Evolutionary conservation across 2,113 vertebrate species (phyloP).

Genomic region (Psilopsiagon aymara): DNA sequence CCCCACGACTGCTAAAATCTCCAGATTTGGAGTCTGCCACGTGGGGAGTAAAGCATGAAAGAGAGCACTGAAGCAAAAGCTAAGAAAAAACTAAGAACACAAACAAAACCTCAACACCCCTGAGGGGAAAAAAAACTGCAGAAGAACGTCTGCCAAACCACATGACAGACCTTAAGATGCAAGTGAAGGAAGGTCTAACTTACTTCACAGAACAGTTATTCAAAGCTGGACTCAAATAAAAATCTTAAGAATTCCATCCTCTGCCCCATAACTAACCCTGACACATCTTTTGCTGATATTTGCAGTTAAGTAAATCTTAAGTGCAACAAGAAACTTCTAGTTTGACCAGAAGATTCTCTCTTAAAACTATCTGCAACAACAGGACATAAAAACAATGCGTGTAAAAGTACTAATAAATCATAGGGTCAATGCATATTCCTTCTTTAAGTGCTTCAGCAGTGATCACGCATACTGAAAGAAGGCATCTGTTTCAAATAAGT

Average conservation of each 20-base stretch:
- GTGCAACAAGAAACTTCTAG: not conserved
- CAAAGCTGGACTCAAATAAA: conserved; percentile 38
- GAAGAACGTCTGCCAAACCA: conserved; percentile 39
- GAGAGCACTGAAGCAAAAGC: conserved; percentile 48
- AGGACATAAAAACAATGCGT: not conserved
- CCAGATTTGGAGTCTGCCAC: conserved; percentile 48
- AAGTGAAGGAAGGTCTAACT: conserved; percentile 43
- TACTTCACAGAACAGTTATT: conserved; percentile 58
- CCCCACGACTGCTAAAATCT: not conserved
- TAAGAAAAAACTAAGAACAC: conserved; percentile 34
- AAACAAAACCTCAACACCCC: conserved; percentile 33
- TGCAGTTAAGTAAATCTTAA: not conserved
- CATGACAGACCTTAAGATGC: conserved; percentile 42
- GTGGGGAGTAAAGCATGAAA: conserved; percentile 61
- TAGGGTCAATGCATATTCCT: not conserved
- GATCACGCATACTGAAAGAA: conserved; percentile 65
- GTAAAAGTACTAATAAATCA: conserved; percentile 18
- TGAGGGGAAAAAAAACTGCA: not conserved
- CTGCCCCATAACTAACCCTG: conserved; percentile 33
- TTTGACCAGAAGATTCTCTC: not conserved
- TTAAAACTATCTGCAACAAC: not conserved
- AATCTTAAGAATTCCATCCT: conserved; percentile 39
- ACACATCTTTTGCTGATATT: not conserved
- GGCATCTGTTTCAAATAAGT: conserved; percentile 69
- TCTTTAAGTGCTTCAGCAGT: conserved; percentile 25